Base-by-base conservation (phyloP, 2,113 vertebrate genomes). In the Gadus macrocephalus region DNA sequence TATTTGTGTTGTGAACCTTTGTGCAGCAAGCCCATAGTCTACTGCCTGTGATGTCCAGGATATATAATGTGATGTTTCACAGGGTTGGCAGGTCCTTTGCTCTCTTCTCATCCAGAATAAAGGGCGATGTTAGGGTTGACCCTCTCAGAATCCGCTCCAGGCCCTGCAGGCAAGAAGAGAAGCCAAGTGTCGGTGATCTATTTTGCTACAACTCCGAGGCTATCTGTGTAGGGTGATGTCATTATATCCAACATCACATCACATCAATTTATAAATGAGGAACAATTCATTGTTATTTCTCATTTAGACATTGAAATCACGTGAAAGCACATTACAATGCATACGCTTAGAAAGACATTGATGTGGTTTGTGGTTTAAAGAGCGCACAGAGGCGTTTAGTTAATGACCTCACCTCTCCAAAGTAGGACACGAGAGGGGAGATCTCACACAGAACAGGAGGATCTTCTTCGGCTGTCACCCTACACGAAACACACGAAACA, bases 341-440 rank as follows among this genome's bases (percentile, higher is more conserved):
- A 35, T 5, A 35, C 3, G 31, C 31, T 49, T 49, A 14, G 42
- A 16, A 58, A 58, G 17, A 58, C 55, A 17, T 58, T 17, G n/a
- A 55, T 16, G 16, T 55, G 3, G 53, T 3, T 55, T 16, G 11
- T 15, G 53, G 53, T 55, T 60, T 60, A 16, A 60, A n/a, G 15
- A 19, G 58, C 7, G 4, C 16, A 17, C 28, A 64, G 17, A 38
- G 17, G 17, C 15, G 6, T 15, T 67, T 17, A 7, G 6, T 42
- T 7, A 28, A 56, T 42, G 42, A 27, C 66, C 94, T 95, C 78
- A 98, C 96, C 95, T 98, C 97, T 86, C 96, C 96, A 66, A 92
- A 94, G 72, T 95, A 97, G 5, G 96, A 98, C 25, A 98, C 90
- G 67, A 97, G 81, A 0, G 96, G 95, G 2, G 97, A 97, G 78